phyloP scores from a whole-genome alignment of 2,888 invertebrate species.

The Metopia argyrocephala region DNA sequence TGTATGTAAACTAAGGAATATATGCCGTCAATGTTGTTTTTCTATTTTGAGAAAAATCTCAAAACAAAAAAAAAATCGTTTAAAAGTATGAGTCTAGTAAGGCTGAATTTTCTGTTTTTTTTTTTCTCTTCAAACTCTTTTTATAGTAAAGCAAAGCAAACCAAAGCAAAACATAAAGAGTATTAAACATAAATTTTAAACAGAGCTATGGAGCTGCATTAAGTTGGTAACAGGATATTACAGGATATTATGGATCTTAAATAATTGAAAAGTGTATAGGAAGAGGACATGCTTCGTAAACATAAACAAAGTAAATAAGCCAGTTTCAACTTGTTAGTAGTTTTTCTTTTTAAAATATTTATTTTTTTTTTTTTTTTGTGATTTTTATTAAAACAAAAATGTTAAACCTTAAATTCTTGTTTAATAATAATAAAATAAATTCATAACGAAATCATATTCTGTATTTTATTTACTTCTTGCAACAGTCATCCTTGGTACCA shows the following conservation, averaged over 20 bases:
- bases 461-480: constrained; percentile 55
- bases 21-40: not conserved
- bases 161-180: constrained; percentile 4
- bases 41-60: no score
- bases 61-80: no score
- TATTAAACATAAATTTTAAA: constrained; percentile 56
- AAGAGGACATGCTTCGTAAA: constrained; percentile 1
- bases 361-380: constrained; percentile 3
- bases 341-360: not conserved
- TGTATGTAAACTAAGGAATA: no score
- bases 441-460: not conserved
- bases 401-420: not conserved
- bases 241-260: constrained; percentile 62
- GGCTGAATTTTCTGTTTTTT: constrained; percentile 2
- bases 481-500: constrained; percentile 65
- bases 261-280: constrained; percentile 57
- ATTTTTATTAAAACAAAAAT: not conserved
- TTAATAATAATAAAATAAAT: not conserved
- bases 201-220: constrained; percentile 42
- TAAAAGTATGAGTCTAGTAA: not conserved
- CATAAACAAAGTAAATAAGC: constrained; percentile 12
- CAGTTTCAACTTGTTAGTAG: not conserved
- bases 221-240: constrained; percentile 61
- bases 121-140: not conserved
- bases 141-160: not conserved